A percentile compares a stretch with the other conserved stretches of the same genome.
phyloP scores from a whole-genome alignment of 2,888 invertebrate genomes.

The Agonopterix subpropinquella region DNA sequence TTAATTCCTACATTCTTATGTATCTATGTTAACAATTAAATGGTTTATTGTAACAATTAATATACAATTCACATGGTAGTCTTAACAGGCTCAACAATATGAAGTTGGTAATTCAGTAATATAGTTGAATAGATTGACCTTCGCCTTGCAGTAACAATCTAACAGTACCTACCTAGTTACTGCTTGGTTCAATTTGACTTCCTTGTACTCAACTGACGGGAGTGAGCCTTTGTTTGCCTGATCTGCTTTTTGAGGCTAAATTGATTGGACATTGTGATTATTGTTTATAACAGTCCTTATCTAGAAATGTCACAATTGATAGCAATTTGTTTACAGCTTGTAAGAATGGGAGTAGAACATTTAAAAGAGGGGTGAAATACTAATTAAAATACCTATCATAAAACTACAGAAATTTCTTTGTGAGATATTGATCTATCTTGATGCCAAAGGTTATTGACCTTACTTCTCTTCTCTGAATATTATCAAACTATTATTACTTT shows the following conservation, averaged over 20 bases:
- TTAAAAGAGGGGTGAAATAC: neutral
- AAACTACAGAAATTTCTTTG: neutral
- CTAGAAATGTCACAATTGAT: constrained; percentile 9
- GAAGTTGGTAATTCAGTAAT: neutral
- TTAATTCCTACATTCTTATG: neutral
- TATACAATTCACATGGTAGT: neutral
- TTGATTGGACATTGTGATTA: neutral
- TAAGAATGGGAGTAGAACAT: neutral
- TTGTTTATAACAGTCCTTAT: neutral
- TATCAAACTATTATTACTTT: too few species aligned
- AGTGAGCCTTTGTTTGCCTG: too few species aligned
- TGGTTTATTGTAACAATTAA: too few species aligned
- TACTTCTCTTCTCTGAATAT: too few species aligned
- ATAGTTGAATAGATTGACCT: constrained; percentile 23
- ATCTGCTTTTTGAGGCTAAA: too few species aligned
- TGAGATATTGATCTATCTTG: neutral
- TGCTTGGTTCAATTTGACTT: constrained; percentile 18
- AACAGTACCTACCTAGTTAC: constrained; percentile 11
- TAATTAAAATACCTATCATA: neutral
- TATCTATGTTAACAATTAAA: too few species aligned
- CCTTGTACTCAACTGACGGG: constrained; percentile 1
- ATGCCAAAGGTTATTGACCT: neutral
- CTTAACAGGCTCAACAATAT: neutral
- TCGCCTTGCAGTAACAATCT: constrained; percentile 8
- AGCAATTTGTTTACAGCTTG: constrained; percentile 2